Evolutionary conservation across 2,113 vertebrate genomes (phyloP).

Genomic region (Nesogale talazaci): DNA sequence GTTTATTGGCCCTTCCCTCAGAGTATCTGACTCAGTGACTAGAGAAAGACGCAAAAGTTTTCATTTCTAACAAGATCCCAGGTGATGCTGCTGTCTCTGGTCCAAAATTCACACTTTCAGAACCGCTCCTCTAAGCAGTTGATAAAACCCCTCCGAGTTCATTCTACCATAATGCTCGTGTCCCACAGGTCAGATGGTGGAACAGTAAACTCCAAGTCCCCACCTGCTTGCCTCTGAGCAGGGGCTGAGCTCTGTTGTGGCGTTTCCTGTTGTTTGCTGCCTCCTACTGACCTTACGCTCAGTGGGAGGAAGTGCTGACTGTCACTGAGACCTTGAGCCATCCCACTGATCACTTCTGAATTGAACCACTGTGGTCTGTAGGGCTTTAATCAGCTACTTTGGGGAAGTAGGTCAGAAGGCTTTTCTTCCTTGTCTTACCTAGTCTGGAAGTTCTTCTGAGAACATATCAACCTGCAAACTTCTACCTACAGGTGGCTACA

Average conservation of each 20-base stretch:
- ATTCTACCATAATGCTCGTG: not conserved
- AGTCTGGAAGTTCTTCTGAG: not conserved
- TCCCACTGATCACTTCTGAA: not conserved
- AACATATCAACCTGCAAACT: not conserved
- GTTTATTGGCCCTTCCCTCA: not conserved
- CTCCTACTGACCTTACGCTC: not conserved
- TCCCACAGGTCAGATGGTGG: not conserved
- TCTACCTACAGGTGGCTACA: not conserved
- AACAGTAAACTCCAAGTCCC: not conserved
- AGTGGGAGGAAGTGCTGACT: not conserved
- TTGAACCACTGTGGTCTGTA: not conserved
- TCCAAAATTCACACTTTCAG: not conserved
- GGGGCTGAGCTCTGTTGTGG: not conserved
- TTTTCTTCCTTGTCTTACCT: not conserved
- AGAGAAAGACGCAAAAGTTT: not conserved
- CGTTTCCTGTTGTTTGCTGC: not conserved
- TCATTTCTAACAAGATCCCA: not conserved
- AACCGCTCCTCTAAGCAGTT: not conserved
- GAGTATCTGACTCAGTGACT: slow-evolving; percentile 13
- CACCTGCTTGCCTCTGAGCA: not conserved
- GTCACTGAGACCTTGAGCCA: not conserved
- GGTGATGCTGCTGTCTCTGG: not conserved
- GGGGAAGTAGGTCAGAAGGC: not conserved
- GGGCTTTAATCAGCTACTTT: not conserved
- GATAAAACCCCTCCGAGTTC: not conserved